A percentile compares a stretch with the other conserved stretches of the same genome.
Conservation (phyloP, 2,888 invertebrate species). For the Euzetes globulus region DNA sequence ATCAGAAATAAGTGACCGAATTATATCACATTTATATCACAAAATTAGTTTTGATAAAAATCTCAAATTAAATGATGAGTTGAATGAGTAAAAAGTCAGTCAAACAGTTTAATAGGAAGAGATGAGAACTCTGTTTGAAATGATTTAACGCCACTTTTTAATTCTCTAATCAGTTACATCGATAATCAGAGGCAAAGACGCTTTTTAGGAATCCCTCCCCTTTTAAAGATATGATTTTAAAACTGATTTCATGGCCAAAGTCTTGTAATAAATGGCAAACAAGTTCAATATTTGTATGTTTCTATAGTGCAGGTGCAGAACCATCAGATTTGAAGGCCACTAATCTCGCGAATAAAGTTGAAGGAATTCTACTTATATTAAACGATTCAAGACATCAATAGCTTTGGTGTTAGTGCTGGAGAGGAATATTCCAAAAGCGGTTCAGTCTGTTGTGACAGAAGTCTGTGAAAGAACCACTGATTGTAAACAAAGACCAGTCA, state of each 20-base stretch:
- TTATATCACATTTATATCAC: too few species aligned
- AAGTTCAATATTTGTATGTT: background rate
- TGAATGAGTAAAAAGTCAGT: too few species aligned
- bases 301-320: conserved; percentile 2
- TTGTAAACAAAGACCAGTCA: background rate
- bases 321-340: background rate
- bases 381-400: background rate
- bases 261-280: background rate
- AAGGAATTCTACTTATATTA: conserved; percentile 10
- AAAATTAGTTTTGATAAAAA: too few species aligned
- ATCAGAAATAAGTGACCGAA: too few species aligned
- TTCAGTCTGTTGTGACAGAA: background rate
- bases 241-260: background rate
- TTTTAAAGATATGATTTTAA: background rate
- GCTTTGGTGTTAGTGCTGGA: background rate
- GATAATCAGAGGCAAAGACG: background rate
- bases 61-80: too few species aligned
- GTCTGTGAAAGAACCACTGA: background rate
- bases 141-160: too few species aligned
- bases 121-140: too few species aligned
- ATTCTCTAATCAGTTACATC: background rate
- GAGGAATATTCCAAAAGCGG: conserved; percentile 10
- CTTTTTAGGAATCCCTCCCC: background rate
- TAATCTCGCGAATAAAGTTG: background rate
- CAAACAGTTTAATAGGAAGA: too few species aligned